phyloP scores from a whole-genome alignment of 2,797 vertebrate species.

The Ceryle rudis region DNA sequence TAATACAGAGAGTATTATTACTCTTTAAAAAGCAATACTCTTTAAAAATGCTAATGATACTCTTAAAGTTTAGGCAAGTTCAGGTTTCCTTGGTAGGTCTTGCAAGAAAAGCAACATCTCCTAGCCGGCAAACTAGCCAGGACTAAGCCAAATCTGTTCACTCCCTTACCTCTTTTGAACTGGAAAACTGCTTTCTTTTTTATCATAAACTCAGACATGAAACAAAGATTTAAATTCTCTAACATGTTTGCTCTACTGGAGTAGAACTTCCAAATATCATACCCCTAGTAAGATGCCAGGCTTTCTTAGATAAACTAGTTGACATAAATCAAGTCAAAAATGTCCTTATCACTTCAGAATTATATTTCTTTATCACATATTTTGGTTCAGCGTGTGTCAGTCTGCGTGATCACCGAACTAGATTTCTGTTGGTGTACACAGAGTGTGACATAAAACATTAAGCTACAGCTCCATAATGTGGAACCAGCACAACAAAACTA shows the following conservation, averaged over 20 bases:
- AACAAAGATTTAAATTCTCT: background rate
- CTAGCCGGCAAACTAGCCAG: background rate
- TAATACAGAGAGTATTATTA: background rate
- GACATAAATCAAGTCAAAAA: background rate
- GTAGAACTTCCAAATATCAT: background rate
- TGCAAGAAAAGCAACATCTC: background rate
- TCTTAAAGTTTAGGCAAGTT: background rate
- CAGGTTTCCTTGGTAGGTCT: background rate
- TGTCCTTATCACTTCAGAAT: background rate
- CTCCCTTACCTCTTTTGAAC: background rate
- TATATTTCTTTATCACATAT: background rate
- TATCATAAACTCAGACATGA: background rate
- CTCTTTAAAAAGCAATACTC: background rate
- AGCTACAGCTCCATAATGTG: background rate
- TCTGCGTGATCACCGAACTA: background rate
- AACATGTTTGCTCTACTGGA: accelerated
- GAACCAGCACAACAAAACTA: background rate
- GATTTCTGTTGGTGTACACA: background rate
- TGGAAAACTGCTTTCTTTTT: background rate
- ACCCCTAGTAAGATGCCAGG: background rate
- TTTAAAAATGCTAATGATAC: background rate
- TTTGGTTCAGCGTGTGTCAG: background rate
- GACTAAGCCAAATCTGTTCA: background rate
- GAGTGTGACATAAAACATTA: background rate
- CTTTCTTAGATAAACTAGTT: background rate